Evolutionary conservation across 2,797 vertebrate species (phyloP), one percentile per base, ranked within the genome.

Genomic region (Xenops minutus): DNA sequence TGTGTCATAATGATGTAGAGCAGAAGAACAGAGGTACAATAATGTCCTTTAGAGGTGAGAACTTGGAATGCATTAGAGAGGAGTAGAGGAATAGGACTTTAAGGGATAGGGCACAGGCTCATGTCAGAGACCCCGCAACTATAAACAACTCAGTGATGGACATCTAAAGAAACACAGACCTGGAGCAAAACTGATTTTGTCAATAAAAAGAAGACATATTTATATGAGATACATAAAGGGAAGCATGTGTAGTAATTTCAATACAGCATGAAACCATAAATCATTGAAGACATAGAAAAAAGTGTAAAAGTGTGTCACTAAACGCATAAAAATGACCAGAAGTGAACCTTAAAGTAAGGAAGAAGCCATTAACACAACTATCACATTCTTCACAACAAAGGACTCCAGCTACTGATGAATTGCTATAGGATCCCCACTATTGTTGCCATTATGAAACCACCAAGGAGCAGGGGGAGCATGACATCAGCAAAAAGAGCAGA

Each of bases 11-110:
- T 19, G 20, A 43, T 48, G 8, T 13, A 56, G 5, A 52, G 11
- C 3, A 68, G 37, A 73, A 68, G 37, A 73, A 73, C 8, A 67
- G 36, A 56, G 18, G 4, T 52, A 30, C 8, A 77, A 34, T 48
- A 49, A 46, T 7, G 10, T 23, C 30, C 11, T 87, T 49, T 24
- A 75, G 46, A 56, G 1, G 2, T 32, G 12, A 7, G 15, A 37
- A n/a, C 19, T 55, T 5, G 1, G 8, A 2, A 36, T 73, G 9
- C 1, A 1, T 26, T 6, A 6, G 4, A 62, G 13, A 63, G 23
- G 29, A 68, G 4, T 22, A 62, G 11, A 30, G 7, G 12, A 79
- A 49, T 10, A 4, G 14, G 17, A 61, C 14, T n/a, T 26, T 14
- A 63, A 73, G 8, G 3, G 6, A 7, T 36, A n/a, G 7, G 43